Evolutionary conservation across 2,888 invertebrate genomes (phyloP).

Genomic region (Cataglyphis albicans): DNA sequence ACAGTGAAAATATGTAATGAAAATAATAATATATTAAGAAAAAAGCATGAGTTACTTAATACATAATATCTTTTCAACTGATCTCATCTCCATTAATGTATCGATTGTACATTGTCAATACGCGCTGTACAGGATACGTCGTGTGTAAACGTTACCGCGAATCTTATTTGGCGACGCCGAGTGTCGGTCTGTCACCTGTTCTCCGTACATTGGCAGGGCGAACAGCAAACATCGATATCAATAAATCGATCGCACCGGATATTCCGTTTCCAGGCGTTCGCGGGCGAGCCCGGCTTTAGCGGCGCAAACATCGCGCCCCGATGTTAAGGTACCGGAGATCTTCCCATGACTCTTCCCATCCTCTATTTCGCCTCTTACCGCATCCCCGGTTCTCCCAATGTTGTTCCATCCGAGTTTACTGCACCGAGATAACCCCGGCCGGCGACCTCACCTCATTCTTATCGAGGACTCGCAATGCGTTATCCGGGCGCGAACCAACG

Average conservation of each 20-base stretch:
- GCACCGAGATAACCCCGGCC: conserved; percentile 82
- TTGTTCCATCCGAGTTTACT: conserved; percentile 83
- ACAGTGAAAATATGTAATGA: background rate
- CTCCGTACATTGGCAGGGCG: conserved; percentile 37
- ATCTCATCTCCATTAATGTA: background rate
- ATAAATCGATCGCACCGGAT: conserved; percentile 71
- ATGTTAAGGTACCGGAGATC: conserved; percentile 62
- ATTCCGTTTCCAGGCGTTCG: conserved; percentile 52
- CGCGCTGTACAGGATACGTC: background rate
- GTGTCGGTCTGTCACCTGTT: conserved; percentile 48
- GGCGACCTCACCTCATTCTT: conserved; percentile 80
- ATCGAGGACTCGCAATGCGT: conserved; percentile 81
- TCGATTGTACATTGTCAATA: conserved; percentile 1
- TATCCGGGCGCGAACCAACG: conserved; percentile 82
- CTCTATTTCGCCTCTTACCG: conserved; percentile 20
- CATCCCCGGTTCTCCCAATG: conserved; percentile 68
- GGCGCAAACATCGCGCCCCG: conserved; percentile 69
- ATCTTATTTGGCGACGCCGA: conserved; percentile 30
- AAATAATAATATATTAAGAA: background rate
- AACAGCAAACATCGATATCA: conserved; percentile 65
- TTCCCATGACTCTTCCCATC: conserved; percentile 67
- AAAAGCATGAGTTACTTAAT: background rate
- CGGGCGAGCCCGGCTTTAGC: conserved; percentile 62
- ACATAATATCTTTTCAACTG: background rate
- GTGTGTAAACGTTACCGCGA: conserved; percentile 29